Evolutionary conservation across 2,797 vertebrate genomes (phyloP), one percentile per base, ranked within the genome.

Genomic region (Pteropus rufus): DNA sequence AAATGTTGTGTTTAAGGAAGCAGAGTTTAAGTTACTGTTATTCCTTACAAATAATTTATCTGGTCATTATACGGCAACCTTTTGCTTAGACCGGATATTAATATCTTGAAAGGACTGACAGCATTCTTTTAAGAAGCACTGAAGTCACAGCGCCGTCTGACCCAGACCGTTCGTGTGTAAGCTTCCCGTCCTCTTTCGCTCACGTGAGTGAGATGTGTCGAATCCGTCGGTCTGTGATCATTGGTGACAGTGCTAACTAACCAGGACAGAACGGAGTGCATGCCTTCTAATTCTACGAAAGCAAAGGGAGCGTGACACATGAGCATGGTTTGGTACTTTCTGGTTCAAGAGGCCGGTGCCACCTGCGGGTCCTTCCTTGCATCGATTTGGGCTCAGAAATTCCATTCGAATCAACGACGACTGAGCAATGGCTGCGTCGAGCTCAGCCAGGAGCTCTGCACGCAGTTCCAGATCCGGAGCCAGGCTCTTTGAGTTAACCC

Each of bases 311-410:
- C 23, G 10, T 3, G 49, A 31, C 18, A 6, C 10, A 8, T 2
- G 54, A 15, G 5, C 5, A 3, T 6, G 9, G 15, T 10, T 54
- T 9, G 29, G 60, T 19, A 6, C 80, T 84, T 92, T 49, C 84
- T 54, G 85, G 52, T 31, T 91, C 77, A 65, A 81, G 81, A 85
- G 31, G 82, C 54, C 54, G 41, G 5, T 26, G 82, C 67, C 18
- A 49, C 39, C 31, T 39, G 69, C 41, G 73, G 39, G 41, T 70
- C 29, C 49, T n/a, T 82, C 46, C n/a, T 69, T 76, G 70, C 44
- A 36, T 83, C 80, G 60, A 46, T n/a, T 39, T 85, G 46, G 81
- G 10, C 41, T 90, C 39, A 92, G 80, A 75, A 64, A 69, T 83
- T 80, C 60, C 77, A 24, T 46, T 91, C 18, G 80, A 23, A 79